Percentiles rank a stretch among this genome's conserved stretches.
Evolutionary conservation across 1,140 invertebrate genomes (phyloP).

Genomic region (Euwallacea fornicatus): DNA sequence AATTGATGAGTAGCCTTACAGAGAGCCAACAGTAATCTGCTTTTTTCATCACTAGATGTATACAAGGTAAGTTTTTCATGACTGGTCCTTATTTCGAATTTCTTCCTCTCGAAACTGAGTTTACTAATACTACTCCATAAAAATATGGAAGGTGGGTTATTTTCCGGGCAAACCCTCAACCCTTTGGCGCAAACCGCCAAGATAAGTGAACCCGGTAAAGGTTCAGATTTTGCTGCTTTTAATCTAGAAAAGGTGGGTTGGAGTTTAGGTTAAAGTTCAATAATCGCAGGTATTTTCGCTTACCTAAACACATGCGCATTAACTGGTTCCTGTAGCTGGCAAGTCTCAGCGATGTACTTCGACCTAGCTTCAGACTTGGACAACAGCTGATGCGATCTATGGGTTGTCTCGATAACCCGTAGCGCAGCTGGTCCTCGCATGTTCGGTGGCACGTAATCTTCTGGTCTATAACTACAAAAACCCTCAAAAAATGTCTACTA

Average conservation of each 20-base stretch:
- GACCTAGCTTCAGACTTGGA: conserved; percentile 74
- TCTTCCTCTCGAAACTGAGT: conserved; percentile 93
- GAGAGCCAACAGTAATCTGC: conserved; percentile 83
- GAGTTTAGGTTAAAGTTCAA: neutral
- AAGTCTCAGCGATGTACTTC: conserved; percentile 87
- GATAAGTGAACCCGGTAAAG: conserved; percentile 70
- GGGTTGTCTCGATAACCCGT: conserved; percentile 62
- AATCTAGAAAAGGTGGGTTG: conserved; percentile 57
- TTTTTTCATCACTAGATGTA: conserved; percentile 88
- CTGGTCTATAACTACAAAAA: conserved; percentile 73
- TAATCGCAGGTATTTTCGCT: neutral
- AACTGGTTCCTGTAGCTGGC: conserved; percentile 79
- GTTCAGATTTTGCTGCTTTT: conserved; percentile 79
- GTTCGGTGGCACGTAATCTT: conserved; percentile 69
- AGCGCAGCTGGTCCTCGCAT: conserved; percentile 65
- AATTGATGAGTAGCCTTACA: conserved; percentile 93
- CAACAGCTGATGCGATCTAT: conserved; percentile 71
- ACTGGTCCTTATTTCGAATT: conserved; percentile 90
- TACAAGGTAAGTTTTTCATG: conserved; percentile 88
- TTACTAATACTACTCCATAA: conserved; percentile 93
- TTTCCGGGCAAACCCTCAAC: conserved; percentile 77
- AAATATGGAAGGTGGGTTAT: conserved; percentile 71
- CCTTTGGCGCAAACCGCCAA: conserved; percentile 84
- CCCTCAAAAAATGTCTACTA: neutral
- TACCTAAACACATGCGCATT: conserved; percentile 84